A percentile compares a stretch with the other conserved stretches of the same genome.
phyloP scores from a whole-genome alignment of 2,113 vertebrate species.

The Lepisosteus oculatus region DNA sequence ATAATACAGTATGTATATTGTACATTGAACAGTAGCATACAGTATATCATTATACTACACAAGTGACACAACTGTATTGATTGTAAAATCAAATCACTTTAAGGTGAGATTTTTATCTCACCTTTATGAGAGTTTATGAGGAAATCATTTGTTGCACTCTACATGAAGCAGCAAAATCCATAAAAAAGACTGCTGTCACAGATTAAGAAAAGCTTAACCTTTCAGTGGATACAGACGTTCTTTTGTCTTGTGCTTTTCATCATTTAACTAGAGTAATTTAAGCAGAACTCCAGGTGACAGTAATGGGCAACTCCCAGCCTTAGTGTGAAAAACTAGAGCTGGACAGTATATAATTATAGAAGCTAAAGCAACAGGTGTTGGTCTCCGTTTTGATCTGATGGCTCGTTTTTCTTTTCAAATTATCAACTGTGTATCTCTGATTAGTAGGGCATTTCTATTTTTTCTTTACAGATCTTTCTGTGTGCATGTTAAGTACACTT shows the following conservation, averaged over 20 bases:
- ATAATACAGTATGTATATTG: slow-evolving; percentile 14
- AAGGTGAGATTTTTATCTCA: slow-evolving; percentile 22
- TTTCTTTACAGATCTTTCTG: too few relatives aligned
- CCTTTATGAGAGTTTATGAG: slow-evolving; percentile 2
- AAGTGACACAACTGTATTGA: slow-evolving; percentile 2
- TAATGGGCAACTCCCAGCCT: background rate
- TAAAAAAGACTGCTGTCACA: slow-evolving; percentile 3
- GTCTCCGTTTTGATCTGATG: slow-evolving; percentile 3
- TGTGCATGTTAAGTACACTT: too few relatives aligned
- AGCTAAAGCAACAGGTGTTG: slow-evolving; percentile 15
- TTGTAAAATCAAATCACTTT: slow-evolving; percentile 21
- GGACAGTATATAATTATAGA: slow-evolving; percentile 11
- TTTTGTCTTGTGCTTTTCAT: slow-evolving; percentile 1
- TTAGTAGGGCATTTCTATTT: too few relatives aligned
- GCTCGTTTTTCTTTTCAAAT: background rate
- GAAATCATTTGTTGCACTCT: slow-evolving; percentile 6
- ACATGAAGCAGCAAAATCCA: slow-evolving; percentile 7
- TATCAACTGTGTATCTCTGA: too few relatives aligned
- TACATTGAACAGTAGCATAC: background rate
- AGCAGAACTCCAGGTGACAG: slow-evolving; percentile 6
- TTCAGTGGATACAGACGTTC: slow-evolving; percentile 6
- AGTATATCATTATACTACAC: slow-evolving; percentile 8
- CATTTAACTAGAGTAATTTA: slow-evolving; percentile 3
- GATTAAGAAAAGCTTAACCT: slow-evolving; percentile 5
- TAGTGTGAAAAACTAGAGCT: too few relatives aligned